A percentile compares a stretch with the other conserved stretches of the same genome.
phyloP scores from a whole-genome alignment of 1,140 invertebrate genomes.

The Lycorma delicatula region DNA sequence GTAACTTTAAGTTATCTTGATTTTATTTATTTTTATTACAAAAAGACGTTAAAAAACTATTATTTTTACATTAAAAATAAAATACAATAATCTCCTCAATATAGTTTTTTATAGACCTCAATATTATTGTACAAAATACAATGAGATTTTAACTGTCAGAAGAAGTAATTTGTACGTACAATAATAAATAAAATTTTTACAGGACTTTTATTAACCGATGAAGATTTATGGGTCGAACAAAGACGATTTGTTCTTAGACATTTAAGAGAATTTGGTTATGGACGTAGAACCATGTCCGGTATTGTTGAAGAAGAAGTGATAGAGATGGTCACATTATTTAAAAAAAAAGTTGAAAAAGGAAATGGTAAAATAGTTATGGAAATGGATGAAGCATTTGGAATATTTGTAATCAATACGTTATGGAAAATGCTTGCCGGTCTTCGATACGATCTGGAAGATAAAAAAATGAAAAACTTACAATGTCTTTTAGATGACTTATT shows the following conservation, averaged over 20 bases:
- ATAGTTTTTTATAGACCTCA: too few species aligned
- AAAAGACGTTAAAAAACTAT: too few species aligned
- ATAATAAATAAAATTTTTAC: too few species aligned
- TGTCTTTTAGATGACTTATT: slow-evolving; percentile 58
- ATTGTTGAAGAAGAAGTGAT: slow-evolving; percentile 59
- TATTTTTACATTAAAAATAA: too few species aligned
- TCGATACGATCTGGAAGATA: too few species aligned
- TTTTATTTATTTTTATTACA: too few species aligned
- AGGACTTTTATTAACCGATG: slow-evolving; percentile 62
- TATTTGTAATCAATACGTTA: slow-evolving; percentile 72
- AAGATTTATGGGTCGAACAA: slow-evolving; percentile 74
- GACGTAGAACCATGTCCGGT: slow-evolving; percentile 60
- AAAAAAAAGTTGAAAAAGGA: slow-evolving; percentile 34
- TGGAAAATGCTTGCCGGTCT: slow-evolving; percentile 83
- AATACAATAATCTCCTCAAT: too few species aligned
- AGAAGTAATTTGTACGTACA: too few species aligned
- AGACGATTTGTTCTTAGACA: slow-evolving; percentile 68
- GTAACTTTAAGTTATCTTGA: too few species aligned
- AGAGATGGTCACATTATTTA: slow-evolving; percentile 47
- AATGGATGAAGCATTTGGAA: slow-evolving; percentile 63
- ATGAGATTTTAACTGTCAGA: too few species aligned
- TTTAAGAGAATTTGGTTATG: slow-evolving; percentile 72
- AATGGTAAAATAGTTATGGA: slow-evolving; percentile 43
- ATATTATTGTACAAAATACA: too few species aligned
- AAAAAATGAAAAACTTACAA: slow-evolving; percentile 58